Conservation (phyloP, 2,888 invertebrate genomes). For the Synanthedon formicaeformis region DNA sequence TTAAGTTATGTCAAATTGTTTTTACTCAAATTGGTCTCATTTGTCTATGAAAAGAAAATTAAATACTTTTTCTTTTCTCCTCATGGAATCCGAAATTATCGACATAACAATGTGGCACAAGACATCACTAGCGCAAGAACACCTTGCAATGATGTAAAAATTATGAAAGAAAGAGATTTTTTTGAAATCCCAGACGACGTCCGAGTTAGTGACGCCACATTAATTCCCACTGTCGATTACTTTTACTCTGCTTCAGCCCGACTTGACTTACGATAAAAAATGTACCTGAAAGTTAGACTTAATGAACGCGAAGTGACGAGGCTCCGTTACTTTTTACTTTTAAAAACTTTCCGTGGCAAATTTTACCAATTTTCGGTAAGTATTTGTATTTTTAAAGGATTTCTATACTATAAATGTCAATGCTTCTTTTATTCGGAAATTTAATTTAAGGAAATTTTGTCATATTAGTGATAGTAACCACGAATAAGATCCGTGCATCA, state of each 20-base stretch:
- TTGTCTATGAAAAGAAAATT: no score
- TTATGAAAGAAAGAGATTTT: slow-evolving; percentile 62
- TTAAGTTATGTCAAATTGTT: no score
- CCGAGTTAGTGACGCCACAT: slow-evolving; percentile 67
- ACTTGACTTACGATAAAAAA: slow-evolving; percentile 28
- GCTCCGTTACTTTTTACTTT: background rate
- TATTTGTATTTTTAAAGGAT: no score
- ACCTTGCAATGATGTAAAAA: slow-evolving; percentile 68
- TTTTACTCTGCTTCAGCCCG: slow-evolving; percentile 15
- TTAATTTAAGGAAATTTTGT: no score
- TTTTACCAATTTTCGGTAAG: background rate
- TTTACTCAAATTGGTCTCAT: no score
- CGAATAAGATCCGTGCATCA: no score
- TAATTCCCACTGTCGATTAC: slow-evolving; percentile 62
- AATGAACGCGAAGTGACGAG: slow-evolving; percentile 6
- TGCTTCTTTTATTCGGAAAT: no score
- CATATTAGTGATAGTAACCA: no score
- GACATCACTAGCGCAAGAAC: slow-evolving; percentile 30
- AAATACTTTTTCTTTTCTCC: no score
- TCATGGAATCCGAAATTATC: background rate
- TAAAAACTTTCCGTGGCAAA: background rate
- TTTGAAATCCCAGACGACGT: slow-evolving; percentile 39
- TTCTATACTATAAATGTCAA: no score
- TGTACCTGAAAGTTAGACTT: slow-evolving; percentile 20
- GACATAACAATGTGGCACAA: background rate